These are phyloP conservation scores for Phrixothrix hirtus DNA, from an alignment of 2,888 invertebrate species.

Conservation along the genomic window DNA sequence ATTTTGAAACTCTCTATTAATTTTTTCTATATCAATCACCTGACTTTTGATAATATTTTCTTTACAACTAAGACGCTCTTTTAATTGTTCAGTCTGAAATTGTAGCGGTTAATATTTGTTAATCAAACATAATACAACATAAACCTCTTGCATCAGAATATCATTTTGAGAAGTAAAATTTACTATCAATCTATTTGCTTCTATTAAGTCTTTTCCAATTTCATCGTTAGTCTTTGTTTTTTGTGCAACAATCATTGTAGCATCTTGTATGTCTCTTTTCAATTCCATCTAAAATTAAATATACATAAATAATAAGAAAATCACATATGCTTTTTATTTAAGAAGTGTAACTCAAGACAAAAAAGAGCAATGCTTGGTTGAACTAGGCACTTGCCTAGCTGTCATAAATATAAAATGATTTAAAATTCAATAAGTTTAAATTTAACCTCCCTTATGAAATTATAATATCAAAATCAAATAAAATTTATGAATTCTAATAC, in stretches of 20 bases:
- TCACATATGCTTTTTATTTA: not conserved
- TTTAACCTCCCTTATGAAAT: too few relatives aligned
- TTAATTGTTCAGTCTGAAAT: constrained; percentile 35
- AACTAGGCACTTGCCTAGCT: too few relatives aligned
- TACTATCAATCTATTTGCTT: constrained; percentile 53
- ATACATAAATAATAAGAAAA: not conserved
- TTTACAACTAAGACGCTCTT: constrained; percentile 34
- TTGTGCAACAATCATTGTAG: constrained; percentile 48
- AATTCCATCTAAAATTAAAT: constrained; percentile 44
- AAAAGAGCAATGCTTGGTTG: too few relatives aligned
- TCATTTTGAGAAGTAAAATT: constrained; percentile 53
- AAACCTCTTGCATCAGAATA: constrained; percentile 46
- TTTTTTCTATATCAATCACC: constrained; percentile 35
- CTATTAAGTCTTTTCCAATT: constrained; percentile 51
- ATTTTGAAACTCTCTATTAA: constrained; percentile 45
- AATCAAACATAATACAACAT: too few relatives aligned
- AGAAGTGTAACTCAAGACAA: too few relatives aligned
- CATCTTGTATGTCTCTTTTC: constrained; percentile 48
- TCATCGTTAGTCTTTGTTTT: constrained; percentile 51
- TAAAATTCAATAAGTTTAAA: too few relatives aligned
- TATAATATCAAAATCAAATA: too few relatives aligned
- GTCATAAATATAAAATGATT: too few relatives aligned
- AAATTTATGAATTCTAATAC: too few relatives aligned
- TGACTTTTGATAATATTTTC: constrained; percentile 44
- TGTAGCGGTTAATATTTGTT: too few relatives aligned